These are phyloP conservation scores for Lysandra bellargus DNA, from an alignment of 2,888 invertebrate genomes.

Conservation along the genomic window DNA sequence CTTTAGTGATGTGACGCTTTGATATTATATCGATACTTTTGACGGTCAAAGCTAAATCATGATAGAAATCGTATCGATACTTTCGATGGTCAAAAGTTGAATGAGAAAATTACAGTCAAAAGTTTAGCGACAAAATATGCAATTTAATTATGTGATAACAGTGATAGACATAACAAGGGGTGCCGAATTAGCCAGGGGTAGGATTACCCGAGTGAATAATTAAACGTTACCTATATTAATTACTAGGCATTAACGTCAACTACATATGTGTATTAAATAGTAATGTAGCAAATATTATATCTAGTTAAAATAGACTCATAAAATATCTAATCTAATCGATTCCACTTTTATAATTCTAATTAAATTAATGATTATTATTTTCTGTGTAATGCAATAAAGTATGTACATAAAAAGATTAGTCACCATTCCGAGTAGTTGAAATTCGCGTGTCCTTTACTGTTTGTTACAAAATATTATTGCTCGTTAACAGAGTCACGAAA, in stretches of 20 bases:
- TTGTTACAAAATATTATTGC: conserved; percentile 10
- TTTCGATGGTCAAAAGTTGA: neutral
- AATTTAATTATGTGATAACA: too few relatives aligned
- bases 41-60: too few relatives aligned
- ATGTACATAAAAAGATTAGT: conserved; percentile 20
- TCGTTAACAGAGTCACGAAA: conserved; percentile 18
- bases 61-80: neutral
- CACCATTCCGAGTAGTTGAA: conserved; percentile 31
- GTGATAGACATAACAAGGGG: too few relatives aligned
- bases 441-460: conserved; percentile 12
- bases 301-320: neutral
- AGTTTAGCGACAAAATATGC: too few relatives aligned
- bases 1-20: conserved; percentile 41
- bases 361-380: conserved; percentile 15
- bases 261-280: too few relatives aligned
- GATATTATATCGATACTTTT: neutral
- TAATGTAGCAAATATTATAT: too few relatives aligned
- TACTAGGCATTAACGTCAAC: too few relatives aligned
- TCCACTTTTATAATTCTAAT: neutral
- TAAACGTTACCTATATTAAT: too few relatives aligned
- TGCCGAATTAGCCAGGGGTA: too few relatives aligned
- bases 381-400: neutral
- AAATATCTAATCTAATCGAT: neutral
- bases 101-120: too few relatives aligned
- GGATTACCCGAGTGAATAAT: too few relatives aligned